These are phyloP conservation scores for Megatriorchis doriae DNA, from an alignment of 2,113 vertebrate species.

Conservation along the genomic window DNA sequence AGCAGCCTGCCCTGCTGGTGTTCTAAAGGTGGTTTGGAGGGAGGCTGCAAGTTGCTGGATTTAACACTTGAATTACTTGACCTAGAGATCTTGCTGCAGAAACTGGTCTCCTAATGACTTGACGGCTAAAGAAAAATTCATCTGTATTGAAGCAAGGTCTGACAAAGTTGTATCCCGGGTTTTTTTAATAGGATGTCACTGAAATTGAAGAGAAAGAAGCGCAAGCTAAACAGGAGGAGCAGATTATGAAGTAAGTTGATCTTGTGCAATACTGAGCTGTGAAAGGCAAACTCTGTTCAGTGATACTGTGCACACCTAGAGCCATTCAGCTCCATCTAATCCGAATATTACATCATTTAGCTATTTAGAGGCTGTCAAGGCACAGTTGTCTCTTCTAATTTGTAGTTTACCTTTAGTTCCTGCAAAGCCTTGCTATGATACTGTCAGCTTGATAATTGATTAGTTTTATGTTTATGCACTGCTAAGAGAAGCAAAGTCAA, in stretches of 20 bases:
- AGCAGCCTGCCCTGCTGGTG: not conserved
- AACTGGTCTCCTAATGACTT: not conserved
- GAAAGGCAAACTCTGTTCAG: not conserved
- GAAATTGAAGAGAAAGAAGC: conserved; percentile 86
- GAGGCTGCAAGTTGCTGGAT: not conserved
- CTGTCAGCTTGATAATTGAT: not conserved
- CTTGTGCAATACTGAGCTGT: not conserved
- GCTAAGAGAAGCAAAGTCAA: not conserved
- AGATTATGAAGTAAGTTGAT: conserved; percentile 85
- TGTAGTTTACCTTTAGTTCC: not conserved
- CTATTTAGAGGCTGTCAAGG: not conserved
- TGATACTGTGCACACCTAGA: not conserved
- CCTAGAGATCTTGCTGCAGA: not conserved
- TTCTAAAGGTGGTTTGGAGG: not conserved
- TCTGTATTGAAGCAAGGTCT: not conserved
- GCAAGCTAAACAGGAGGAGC: conserved; percentile 87
- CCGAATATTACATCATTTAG: accelerated
- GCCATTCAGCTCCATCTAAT: not conserved
- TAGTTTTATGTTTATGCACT: not conserved
- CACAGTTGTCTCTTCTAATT: not conserved
- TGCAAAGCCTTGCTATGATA: not conserved
- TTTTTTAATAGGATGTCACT: conserved; percentile 85
- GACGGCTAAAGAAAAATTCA: not conserved
- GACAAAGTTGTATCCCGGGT: not conserved
- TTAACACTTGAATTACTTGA: not conserved